Evolutionary conservation across 2,888 invertebrate genomes (phyloP), one percentile per base, ranked within the genome.

Genomic region (Hydroisotoma schaefferi): DNA sequence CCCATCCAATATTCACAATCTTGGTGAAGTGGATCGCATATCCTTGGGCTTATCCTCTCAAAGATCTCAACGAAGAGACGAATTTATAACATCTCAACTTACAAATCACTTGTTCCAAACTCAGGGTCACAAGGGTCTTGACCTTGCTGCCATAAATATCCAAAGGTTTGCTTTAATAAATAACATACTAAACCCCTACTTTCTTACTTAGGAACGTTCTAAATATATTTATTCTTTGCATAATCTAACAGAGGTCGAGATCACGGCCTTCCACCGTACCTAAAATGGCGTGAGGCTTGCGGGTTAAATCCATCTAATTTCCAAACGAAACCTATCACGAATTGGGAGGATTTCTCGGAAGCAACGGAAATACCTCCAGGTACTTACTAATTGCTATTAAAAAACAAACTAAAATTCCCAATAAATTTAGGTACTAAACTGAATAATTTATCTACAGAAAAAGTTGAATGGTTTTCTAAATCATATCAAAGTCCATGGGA

Each of bases 61-160:
- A 74, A 85, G 85, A 0, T 83, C 88, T 0, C 87, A 90, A 69
- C 84, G 84, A 71, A 80, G 90, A 0, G 91, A 91, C 75, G 89
- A 90, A 74, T 90, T 87, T 75, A 87, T 91, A 54, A 85, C 86
- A 0, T 83, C 84, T 8, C 90, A 91, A 74, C 79, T 91, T 18
- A 90, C 90, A 5, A 88, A 90, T 75, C 90, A 88, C 74, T 79
- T 91, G 0, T 91, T 91, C 74, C 88, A 90, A 80, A 86, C 87
- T 0, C 79, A 81, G 18, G 76, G 79, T 76, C 69, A 73, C 57
- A 68, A 69, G 33, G 78, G 93, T 0, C 85, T 93, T 82, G 93
- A 93, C 75, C 78, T 93, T 59, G 90, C 90, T 0, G 88, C 93
- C 0, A 85, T 93, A 55, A 93, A 93, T 73, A 87, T 93, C 37